A percentile compares a stretch with the other conserved stretches of the same genome.
phyloP scores from a whole-genome alignment of 2,888 invertebrate species.

The Stictocephala bisonia region DNA sequence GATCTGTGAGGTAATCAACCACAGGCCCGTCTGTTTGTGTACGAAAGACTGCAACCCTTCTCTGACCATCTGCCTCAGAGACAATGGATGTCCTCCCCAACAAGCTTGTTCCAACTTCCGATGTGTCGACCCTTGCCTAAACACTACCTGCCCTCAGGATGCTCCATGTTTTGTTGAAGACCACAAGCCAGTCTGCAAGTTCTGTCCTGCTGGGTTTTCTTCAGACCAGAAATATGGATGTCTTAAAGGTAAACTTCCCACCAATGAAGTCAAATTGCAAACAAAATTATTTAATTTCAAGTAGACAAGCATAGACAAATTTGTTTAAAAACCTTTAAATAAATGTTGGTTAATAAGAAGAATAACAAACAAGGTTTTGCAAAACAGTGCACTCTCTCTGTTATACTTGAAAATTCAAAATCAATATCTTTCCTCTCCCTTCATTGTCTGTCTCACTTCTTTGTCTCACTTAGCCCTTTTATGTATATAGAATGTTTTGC shows the following conservation, averaged over 20 bases:
- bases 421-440: slow-evolving; percentile 17
- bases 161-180: slow-evolving; percentile 94
- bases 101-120: slow-evolving; percentile 89
- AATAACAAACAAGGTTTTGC: neutral
- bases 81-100: slow-evolving; percentile 87
- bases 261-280: no score
- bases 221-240: slow-evolving; percentile 94
- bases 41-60: slow-evolving; percentile 87
- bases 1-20: slow-evolving; percentile 88
- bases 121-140: slow-evolving; percentile 90
- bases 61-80: slow-evolving; percentile 88
- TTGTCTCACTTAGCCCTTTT: neutral
- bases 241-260: slow-evolving; percentile 87
- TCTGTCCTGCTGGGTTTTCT: slow-evolving; percentile 93
- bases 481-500: no score
- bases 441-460: slow-evolving; percentile 41
- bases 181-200: slow-evolving; percentile 95
- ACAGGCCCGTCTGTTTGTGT: slow-evolving; percentile 88
- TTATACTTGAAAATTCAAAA: neutral
- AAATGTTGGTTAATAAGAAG: neutral
- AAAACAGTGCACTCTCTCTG: slow-evolving; percentile 25
- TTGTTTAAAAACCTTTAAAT: no score
- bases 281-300: neutral
- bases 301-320: no score
- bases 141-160: slow-evolving; percentile 84